A percentile compares a stretch with the other conserved stretches of the same genome.
These are phyloP conservation scores for Neomonachus schauinslandi DNA, from an alignment of 2,113 vertebrate species.

Conservation along the genomic window DNA sequence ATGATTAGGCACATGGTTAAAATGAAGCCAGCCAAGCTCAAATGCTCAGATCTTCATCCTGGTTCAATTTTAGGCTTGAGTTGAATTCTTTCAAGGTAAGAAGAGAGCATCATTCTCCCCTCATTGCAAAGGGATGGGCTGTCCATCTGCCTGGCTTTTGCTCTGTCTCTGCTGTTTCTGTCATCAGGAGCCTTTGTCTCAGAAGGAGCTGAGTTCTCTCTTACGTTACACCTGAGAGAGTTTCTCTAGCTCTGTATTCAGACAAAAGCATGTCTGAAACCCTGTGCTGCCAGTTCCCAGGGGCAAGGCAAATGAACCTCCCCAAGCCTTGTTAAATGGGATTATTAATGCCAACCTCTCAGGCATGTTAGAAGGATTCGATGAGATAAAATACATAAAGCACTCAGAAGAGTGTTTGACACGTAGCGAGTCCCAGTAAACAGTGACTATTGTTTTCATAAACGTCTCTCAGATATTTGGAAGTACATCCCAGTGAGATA, in stretches of 20 bases:
- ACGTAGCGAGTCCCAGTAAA: constrained; percentile 17
- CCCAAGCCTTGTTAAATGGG: constrained; percentile 1
- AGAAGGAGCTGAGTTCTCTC: background rate
- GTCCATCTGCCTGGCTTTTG: background rate
- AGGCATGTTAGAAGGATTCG: constrained; percentile 8
- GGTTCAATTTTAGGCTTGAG: background rate
- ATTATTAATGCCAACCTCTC: constrained; percentile 44
- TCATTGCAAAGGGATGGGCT: background rate
- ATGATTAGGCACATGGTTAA: constrained; percentile 18
- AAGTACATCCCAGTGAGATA: background rate
- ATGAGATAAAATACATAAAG: constrained; percentile 34
- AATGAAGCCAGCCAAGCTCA: constrained; percentile 33
- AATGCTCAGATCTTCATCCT: constrained; percentile 14
- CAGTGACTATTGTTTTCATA: constrained; percentile 35
- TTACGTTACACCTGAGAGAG: background rate
- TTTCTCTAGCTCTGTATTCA: background rate
- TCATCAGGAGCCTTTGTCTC: background rate
- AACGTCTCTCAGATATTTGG: background rate
- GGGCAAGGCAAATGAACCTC: background rate
- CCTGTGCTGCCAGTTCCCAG: background rate
- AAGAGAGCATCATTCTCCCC: background rate
- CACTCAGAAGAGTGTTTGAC: constrained; percentile 26
- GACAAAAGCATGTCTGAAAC: background rate
- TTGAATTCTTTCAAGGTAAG: background rate
- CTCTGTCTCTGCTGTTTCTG: background rate